Conservation (phyloP, 2,797 vertebrate genomes). For the Stomatorhinus walkeri region DNA sequence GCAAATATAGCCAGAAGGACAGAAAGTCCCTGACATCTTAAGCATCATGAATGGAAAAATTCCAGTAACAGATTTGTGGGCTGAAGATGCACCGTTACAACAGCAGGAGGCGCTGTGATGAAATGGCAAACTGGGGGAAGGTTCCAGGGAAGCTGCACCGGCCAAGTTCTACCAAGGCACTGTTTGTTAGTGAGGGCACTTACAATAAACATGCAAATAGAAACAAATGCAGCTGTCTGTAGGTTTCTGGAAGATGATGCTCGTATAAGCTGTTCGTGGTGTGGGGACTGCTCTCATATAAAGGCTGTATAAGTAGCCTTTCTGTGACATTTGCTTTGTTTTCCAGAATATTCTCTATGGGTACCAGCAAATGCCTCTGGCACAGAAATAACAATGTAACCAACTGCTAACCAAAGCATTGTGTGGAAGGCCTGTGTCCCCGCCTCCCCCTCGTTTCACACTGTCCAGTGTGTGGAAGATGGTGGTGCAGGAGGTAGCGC, state of each 20-base stretch:
- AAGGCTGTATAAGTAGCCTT: background rate
- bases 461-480: background rate
- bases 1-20: background rate
- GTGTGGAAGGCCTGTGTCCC: background rate
- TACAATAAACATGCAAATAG: background rate
- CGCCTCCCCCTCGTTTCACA: background rate
- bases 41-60: background rate
- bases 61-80: background rate
- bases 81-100: background rate
- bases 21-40: background rate
- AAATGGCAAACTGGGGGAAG: background rate
- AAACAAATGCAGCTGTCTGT: background rate
- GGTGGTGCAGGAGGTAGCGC: too few species aligned
- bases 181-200: background rate
- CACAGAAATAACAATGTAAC: background rate
- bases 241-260: background rate
- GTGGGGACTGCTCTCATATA: background rate
- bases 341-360: background rate
- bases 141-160: background rate
- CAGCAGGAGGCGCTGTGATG: background rate
- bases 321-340: background rate
- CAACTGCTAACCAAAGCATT: background rate
- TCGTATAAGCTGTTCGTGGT: background rate
- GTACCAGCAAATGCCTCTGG: background rate
- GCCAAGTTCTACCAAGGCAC: background rate